Evolutionary conservation across 2,113 vertebrate species (phyloP).

Genomic region (Oryzias melastigma): DNA sequence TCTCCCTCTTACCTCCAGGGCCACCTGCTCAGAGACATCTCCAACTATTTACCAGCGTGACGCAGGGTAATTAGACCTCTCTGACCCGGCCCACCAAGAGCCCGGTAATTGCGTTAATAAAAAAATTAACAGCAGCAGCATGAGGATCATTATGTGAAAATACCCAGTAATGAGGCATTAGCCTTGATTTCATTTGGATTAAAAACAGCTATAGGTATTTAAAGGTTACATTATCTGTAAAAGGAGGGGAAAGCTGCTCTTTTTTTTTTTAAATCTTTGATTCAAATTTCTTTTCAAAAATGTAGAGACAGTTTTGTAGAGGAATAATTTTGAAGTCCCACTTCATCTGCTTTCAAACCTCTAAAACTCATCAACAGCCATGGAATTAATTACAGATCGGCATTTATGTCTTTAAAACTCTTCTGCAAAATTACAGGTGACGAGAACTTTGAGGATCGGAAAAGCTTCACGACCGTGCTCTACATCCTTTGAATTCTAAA

Average conservation of each 20-base stretch:
- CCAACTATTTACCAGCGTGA: conserved; percentile 80
- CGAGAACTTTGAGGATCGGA: too few relatives aligned
- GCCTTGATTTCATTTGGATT: conserved; percentile 84
- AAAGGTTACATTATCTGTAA: conserved; percentile 67
- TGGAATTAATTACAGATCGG: too few relatives aligned
- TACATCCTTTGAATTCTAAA: too few relatives aligned
- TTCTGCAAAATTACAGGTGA: too few relatives aligned
- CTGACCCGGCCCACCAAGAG: conserved; percentile 76
- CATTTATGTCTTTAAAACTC: too few relatives aligned
- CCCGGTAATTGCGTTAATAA: conserved; percentile 81
- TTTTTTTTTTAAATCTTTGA: conserved; percentile 16
- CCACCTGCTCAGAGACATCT: conserved; percentile 86
- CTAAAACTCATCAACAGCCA: too few relatives aligned
- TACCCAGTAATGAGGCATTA: conserved; percentile 82
- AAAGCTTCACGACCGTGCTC: too few relatives aligned
- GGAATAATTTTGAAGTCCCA: conserved; percentile 1
- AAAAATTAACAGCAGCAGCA: conserved; percentile 78
- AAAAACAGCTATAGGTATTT: conserved; percentile 79
- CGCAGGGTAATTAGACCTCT: conserved; percentile 80
- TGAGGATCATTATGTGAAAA: conserved; percentile 84
- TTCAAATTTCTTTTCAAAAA: conserved; percentile 26
- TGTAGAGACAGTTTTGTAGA: conserved; percentile 20
- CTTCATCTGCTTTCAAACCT: neutral
- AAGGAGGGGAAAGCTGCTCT: conserved; percentile 46
- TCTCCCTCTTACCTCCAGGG: conserved; percentile 87